Evolutionary conservation across 1,140 invertebrate genomes (phyloP).

Genomic region (Liolophura sinensis): DNA sequence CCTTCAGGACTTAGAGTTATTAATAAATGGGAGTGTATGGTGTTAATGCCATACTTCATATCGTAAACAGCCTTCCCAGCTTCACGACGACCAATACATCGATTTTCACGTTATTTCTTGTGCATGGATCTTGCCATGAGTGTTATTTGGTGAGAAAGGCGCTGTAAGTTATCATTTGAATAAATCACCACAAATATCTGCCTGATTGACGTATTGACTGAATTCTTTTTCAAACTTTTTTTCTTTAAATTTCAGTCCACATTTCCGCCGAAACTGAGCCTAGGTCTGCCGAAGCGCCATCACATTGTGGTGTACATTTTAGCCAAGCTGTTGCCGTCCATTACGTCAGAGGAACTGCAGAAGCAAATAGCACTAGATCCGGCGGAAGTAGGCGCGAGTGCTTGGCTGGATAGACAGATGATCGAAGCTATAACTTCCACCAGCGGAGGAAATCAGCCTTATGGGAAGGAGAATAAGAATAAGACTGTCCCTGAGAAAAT

Average conservation of each 20-base stretch:
- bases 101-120: no score
- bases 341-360: background rate
- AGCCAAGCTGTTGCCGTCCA: constrained; percentile 7
- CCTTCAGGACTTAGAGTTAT: no score
- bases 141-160: no score
- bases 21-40: no score
- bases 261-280: constrained; percentile 39
- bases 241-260: constrained; percentile 27
- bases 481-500: background rate
- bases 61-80: no score
- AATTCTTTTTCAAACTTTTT: no score
- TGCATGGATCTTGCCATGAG: no score
- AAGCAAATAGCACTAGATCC: constrained; percentile 24
- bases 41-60: no score
- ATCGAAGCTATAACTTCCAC: constrained; percentile 21
- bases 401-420: constrained; percentile 25
- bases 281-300: constrained; percentile 42
- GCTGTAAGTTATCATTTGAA: no score
- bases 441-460: constrained; percentile 15
- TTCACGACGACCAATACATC: no score
- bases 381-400: constrained; percentile 27
- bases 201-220: no score
- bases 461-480: background rate
- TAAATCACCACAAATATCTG: no score
- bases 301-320: constrained; percentile 52